A percentile compares a stretch with the other conserved stretches of the same genome.
Evolutionary conservation across 2,888 invertebrate species (phyloP).

Genomic region (Plagodis pulveraria): DNA sequence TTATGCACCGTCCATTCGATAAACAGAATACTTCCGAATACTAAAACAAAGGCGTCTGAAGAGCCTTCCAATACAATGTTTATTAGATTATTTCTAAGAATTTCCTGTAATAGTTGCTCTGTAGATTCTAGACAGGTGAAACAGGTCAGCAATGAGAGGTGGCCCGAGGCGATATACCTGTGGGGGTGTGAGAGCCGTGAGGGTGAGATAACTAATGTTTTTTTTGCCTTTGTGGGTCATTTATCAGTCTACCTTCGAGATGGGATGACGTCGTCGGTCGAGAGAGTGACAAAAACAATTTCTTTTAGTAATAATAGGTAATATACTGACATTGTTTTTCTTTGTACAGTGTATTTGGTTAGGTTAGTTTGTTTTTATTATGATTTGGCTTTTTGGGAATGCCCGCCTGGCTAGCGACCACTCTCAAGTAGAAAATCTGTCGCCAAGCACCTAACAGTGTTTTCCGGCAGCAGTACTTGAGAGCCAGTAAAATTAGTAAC

Average conservation of each 20-base stretch:
- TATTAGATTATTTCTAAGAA: neutral
- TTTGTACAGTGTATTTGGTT: too few relatives aligned
- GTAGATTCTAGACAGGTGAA: constrained; percentile 28
- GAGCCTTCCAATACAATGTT: too few relatives aligned
- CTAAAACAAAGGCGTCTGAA: too few relatives aligned
- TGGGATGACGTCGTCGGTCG: constrained; percentile 3
- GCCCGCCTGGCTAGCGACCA: too few relatives aligned
- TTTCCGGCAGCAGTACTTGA: too few relatives aligned
- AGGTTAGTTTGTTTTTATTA: too few relatives aligned
- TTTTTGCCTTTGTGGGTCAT: constrained; percentile 25
- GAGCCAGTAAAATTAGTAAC: too few relatives aligned
- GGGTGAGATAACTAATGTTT: constrained; percentile 27
- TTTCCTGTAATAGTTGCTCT: neutral
- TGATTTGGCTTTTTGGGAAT: too few relatives aligned
- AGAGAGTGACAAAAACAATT: constrained; percentile 19
- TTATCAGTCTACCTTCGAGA: constrained; percentile 26
- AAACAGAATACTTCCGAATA: too few relatives aligned
- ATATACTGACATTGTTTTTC: constrained; percentile 1
- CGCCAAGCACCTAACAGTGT: too few relatives aligned
- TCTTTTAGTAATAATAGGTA: constrained; percentile 7
- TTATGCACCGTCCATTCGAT: too few relatives aligned
- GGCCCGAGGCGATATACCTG: constrained; percentile 1
- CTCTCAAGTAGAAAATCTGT: too few relatives aligned
- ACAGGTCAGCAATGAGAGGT: constrained; percentile 5
- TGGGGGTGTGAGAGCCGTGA: neutral